These are phyloP conservation scores for Rotaria socialis DNA, from an alignment of 2,888 invertebrate genomes.

Conservation along the genomic window DNA sequence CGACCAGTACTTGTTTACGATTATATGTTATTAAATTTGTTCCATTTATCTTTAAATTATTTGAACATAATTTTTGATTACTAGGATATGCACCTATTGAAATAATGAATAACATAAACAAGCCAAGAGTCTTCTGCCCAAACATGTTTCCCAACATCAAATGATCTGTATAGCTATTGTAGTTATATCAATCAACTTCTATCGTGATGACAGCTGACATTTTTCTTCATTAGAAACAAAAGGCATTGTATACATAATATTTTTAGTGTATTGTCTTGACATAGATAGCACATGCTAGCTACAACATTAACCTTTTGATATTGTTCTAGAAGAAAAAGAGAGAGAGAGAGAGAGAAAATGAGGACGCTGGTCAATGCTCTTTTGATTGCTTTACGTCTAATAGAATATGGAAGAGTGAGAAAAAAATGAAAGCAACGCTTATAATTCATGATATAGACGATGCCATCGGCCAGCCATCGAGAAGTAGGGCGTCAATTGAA, in stretches of 20 bases:
- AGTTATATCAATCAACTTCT: not conserved
- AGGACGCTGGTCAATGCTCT: not conserved
- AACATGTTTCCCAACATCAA: not conserved
- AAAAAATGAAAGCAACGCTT: not conserved
- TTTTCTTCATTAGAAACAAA: constrained; percentile 16
- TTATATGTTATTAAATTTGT: not conserved
- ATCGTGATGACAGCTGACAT: constrained; percentile 1
- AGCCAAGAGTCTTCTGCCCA: not conserved
- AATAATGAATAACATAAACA: not conserved
- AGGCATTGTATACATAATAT: not conserved
- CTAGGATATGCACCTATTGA: not conserved
- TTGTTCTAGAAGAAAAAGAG: not conserved
- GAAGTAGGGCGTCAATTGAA: not conserved
- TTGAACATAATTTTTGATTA: not conserved
- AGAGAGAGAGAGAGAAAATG: too few relatives aligned
- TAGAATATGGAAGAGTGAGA: not conserved
- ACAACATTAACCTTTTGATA: constrained; percentile 8
- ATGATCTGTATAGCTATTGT: not conserved
- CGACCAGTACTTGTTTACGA: not conserved
- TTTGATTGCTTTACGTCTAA: not conserved
- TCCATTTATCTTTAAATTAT: not conserved
- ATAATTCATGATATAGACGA: not conserved
- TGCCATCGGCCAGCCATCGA: not conserved
- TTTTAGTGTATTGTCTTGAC: not conserved
- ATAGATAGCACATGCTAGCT: not conserved